Evolutionary conservation across 2,797 vertebrate genomes (phyloP).

Genomic region (Odontamblyopus rebecca): DNA sequence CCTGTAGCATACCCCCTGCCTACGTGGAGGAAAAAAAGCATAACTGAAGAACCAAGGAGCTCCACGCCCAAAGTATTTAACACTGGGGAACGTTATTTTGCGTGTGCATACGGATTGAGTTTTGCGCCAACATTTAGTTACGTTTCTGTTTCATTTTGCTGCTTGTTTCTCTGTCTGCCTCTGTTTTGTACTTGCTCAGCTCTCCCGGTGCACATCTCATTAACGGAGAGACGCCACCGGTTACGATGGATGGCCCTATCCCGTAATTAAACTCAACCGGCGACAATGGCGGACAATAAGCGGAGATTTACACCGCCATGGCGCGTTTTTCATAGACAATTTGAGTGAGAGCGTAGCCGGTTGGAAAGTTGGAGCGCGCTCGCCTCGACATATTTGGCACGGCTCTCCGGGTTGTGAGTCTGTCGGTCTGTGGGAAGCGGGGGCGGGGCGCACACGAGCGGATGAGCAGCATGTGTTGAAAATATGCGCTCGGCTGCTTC

Average conservation of each 20-base stretch:
- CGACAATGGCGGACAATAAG: not conserved
- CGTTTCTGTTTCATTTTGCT: slow-evolving; percentile 10
- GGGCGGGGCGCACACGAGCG: slow-evolving; percentile 10
- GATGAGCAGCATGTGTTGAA: slow-evolving; percentile 73
- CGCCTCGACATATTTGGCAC: slow-evolving; percentile 15
- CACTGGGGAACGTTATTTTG: not conserved
- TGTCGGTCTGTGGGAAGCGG: slow-evolving; percentile 38
- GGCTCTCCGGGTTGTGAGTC: not conserved
- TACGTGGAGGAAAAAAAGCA: not conserved
- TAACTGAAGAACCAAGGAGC: not conserved
- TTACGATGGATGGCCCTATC: slow-evolving; percentile 3
- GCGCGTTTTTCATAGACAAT: slow-evolving; percentile 8
- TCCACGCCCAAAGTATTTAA: not conserved
- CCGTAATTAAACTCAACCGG: not conserved
- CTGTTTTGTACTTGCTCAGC: slow-evolving; percentile 48
- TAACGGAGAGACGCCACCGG: slow-evolving; percentile 71
- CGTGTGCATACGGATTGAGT: not conserved
- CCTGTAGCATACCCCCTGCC: not conserved
- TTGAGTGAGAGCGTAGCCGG: not conserved
- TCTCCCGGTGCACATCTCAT: slow-evolving; percentile 74
- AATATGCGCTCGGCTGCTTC: slow-evolving; percentile 64
- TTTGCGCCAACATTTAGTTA: not conserved
- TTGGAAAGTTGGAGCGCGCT: slow-evolving; percentile 9
- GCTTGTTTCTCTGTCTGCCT: not conserved
- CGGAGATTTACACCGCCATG: slow-evolving; percentile 12